phyloP scores from a whole-genome alignment of 1,140 invertebrate species.

The Brachionus koreanus region DNA sequence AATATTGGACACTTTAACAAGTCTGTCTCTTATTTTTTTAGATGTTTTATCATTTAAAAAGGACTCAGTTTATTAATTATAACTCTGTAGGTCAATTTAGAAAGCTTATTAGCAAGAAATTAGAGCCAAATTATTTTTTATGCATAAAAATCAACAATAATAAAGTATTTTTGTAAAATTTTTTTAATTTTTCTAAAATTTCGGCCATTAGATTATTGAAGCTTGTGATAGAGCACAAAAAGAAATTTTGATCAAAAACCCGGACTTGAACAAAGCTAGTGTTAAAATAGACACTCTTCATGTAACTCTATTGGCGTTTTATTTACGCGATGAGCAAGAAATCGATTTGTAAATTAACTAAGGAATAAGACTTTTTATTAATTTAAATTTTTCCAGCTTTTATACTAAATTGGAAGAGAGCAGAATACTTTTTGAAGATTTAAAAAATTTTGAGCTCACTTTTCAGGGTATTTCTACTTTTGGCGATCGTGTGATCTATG shows the following conservation, averaged over 20 bases:
- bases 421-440: background rate
- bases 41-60: conserved; percentile 10
- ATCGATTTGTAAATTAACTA: conserved; percentile 17
- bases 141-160: conserved; percentile 33
- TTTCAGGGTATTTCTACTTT: conserved; percentile 32
- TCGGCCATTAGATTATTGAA: background rate
- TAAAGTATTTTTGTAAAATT: background rate
- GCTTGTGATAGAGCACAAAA: background rate
- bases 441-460: background rate
- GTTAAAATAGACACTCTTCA: conserved; percentile 21
- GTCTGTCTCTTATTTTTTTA: conserved; percentile 21
- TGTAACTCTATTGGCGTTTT: background rate
- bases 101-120: background rate
- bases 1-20: background rate
- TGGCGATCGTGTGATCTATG: conserved; percentile 18
- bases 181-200: background rate
- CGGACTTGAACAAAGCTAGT: background rate
- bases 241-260: conserved; percentile 9
- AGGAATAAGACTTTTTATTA: background rate
- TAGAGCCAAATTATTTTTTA: conserved; percentile 41
- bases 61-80: background rate
- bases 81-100: background rate
- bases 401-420: background rate
- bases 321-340: background rate
- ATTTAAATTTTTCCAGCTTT: background rate